These are phyloP conservation scores for Cepphus grylle DNA, from an alignment of 2,113 vertebrate species.

Conservation along the genomic window DNA sequence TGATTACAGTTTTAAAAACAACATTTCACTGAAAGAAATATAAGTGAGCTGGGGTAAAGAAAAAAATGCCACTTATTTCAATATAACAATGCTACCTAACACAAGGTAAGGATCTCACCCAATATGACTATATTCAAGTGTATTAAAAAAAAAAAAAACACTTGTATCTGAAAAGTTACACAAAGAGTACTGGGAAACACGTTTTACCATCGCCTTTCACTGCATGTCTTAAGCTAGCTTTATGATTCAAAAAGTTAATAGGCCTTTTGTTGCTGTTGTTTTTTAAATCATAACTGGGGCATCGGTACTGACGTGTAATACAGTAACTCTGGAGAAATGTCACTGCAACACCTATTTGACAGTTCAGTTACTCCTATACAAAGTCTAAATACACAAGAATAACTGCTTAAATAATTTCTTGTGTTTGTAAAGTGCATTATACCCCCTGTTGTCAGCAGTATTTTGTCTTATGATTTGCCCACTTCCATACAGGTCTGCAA, in stretches of 20 bases:
- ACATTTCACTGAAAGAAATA: slow-evolving; percentile 46
- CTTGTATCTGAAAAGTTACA: slow-evolving; percentile 48
- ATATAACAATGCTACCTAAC: background rate
- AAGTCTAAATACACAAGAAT: background rate
- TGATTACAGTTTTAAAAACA: slow-evolving; percentile 26
- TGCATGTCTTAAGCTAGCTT: background rate
- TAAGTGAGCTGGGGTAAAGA: background rate
- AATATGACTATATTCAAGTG: background rate
- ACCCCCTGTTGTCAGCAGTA: background rate
- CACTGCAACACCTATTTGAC: background rate
- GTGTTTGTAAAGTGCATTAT: background rate
- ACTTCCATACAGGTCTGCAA: background rate
- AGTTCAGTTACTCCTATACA: background rate
- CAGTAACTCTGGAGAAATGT: background rate
- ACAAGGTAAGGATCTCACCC: background rate
- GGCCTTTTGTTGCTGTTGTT: background rate
- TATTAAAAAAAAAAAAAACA: slow-evolving; percentile 24
- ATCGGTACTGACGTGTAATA: background rate
- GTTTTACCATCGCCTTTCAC: background rate
- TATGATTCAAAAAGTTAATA: background rate
- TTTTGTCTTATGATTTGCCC: background rate
- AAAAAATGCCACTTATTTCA: background rate
- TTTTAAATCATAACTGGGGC: slow-evolving; percentile 3
- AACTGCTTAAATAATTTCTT: background rate
- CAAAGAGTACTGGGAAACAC: background rate